These are phyloP conservation scores for Bombycilla garrulus DNA, from an alignment of 2,113 vertebrate genomes.

Conservation along the genomic window DNA sequence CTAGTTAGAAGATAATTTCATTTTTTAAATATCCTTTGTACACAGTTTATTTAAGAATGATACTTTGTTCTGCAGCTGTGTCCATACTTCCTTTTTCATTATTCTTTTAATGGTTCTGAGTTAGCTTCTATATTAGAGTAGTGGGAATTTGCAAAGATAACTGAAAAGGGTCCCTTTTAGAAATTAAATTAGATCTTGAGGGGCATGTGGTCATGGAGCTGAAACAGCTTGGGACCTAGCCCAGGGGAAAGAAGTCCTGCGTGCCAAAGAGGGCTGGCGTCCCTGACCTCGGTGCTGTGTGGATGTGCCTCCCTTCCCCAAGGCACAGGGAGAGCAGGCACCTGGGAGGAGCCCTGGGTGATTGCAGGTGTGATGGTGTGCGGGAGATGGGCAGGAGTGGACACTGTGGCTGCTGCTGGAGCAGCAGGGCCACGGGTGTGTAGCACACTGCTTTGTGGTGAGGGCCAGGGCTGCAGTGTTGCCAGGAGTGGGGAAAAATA, in stretches of 20 bases:
- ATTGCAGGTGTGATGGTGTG: background rate
- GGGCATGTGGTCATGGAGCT: background rate
- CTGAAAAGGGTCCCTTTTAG: background rate
- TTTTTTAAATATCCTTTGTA: background rate
- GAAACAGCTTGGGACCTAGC: background rate
- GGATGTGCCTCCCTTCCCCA: background rate
- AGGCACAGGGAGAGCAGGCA: background rate
- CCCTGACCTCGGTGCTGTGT: background rate
- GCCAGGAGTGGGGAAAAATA: background rate
- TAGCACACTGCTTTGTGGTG: fast-evolving
- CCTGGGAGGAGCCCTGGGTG: background rate
- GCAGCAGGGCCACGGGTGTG: background rate
- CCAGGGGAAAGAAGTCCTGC: background rate
- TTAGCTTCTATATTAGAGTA: background rate
- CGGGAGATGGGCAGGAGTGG: no score
- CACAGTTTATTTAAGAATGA: background rate
- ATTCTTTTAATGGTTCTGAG: background rate
- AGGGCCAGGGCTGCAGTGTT: background rate
- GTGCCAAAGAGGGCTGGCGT: background rate
- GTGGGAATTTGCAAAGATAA: background rate
- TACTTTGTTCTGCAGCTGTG: background rate
- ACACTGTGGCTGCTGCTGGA: background rate
- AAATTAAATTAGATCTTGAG: background rate
- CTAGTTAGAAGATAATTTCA: background rate
- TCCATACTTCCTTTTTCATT: background rate